Conservation (phyloP, 2,888 invertebrate species). For the Rhynchonema sp. region DNA sequence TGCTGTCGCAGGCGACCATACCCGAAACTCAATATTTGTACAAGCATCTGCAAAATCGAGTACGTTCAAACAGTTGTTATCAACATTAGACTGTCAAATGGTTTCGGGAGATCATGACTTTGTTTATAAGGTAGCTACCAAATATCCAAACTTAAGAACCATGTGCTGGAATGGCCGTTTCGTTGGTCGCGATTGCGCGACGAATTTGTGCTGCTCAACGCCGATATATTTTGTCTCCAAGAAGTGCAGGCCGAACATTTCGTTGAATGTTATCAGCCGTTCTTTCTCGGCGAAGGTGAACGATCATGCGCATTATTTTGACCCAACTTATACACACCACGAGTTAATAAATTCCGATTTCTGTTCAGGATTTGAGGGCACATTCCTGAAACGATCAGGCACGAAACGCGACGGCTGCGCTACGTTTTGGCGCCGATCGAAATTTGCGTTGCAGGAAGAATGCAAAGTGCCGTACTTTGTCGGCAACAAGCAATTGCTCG, state of each 20-base stretch:
- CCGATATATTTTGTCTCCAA: constrained; percentile 22
- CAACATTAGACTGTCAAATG: no score
- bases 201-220: constrained; percentile 13
- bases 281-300: no score
- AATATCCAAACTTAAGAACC: not conserved
- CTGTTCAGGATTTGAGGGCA: constrained; percentile 50
- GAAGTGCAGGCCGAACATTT: constrained; percentile 16
- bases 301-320: no score
- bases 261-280: no score
- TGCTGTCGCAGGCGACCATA: constrained; percentile 16
- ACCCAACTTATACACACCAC: no score
- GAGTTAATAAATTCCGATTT: no score
- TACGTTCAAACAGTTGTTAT: not conserved
- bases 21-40: constrained; percentile 13
- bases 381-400: constrained; percentile 65
- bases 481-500: constrained; percentile 42
- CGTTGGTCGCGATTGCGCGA: constrained; percentile 12
- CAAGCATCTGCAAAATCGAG: constrained; percentile 7
- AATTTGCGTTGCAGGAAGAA: constrained; percentile 47
- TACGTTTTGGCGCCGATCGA: constrained; percentile 50
- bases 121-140: not conserved
- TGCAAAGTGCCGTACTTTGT: constrained; percentile 49
- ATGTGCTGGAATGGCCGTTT: constrained; percentile 13
- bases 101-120: no score
- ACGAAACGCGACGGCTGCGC: constrained; percentile 66